These are phyloP conservation scores for Agrypnus murinus DNA, from an alignment of 2,888 invertebrate species.

Conservation along the genomic window DNA sequence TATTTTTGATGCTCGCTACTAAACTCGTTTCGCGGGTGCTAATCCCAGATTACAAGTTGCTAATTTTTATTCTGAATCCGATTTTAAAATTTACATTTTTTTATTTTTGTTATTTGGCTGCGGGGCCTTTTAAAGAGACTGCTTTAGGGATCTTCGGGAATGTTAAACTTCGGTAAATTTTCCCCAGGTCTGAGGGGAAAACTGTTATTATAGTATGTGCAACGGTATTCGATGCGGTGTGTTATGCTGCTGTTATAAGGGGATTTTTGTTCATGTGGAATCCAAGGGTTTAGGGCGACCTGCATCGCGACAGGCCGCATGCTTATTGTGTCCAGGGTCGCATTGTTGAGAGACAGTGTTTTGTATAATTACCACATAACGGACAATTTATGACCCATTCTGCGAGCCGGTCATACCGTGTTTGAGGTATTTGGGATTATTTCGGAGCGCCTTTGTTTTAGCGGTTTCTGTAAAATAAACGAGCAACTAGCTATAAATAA, in stretches of 20 bases:
- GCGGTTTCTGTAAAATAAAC: slow-evolving; percentile 59
- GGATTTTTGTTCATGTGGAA: slow-evolving; percentile 40
- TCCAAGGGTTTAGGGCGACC: slow-evolving; percentile 42
- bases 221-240: slow-evolving; percentile 25
- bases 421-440: slow-evolving; percentile 64
- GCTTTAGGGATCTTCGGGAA: too few species aligned
- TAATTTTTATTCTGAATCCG: too few species aligned
- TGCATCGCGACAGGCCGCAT: slow-evolving; percentile 46
- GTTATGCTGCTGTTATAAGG: slow-evolving; percentile 18
- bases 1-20: too few species aligned
- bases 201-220: slow-evolving; percentile 8
- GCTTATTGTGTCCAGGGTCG: slow-evolving; percentile 59
- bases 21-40: too few species aligned
- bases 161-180: too few species aligned
- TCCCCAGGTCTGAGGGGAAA: background rate
- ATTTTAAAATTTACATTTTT: too few species aligned
- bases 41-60: too few species aligned
- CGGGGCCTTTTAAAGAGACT: too few species aligned
- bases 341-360: slow-evolving; percentile 66
- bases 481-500: slow-evolving; percentile 59
- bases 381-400: slow-evolving; percentile 64
- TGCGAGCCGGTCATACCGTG: slow-evolving; percentile 61
- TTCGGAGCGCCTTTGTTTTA: slow-evolving; percentile 60
- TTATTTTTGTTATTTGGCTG: too few species aligned
- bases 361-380: slow-evolving; percentile 68